A percentile compares a stretch with the other conserved stretches of the same genome.
These are phyloP conservation scores for Nudaria mundana DNA, from an alignment of 2,888 invertebrate species.

Conservation along the genomic window DNA sequence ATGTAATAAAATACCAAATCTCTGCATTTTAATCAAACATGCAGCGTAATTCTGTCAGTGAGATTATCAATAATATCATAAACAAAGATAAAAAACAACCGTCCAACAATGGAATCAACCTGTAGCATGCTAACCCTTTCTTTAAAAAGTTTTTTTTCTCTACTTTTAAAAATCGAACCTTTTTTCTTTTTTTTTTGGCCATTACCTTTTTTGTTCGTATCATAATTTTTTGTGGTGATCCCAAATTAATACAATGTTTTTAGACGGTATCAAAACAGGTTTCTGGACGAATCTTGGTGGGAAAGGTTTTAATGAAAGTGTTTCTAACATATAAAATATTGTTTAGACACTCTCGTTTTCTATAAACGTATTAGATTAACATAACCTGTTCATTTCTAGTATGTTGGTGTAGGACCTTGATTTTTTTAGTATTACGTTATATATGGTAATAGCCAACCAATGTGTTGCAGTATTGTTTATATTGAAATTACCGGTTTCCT, in stretches of 20 bases:
- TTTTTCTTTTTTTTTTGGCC: slow-evolving; percentile 72
- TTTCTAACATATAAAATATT: slow-evolving; percentile 54
- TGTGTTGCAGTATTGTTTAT: too few species aligned
- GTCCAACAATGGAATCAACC: slow-evolving; percentile 51
- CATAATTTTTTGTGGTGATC: slow-evolving; percentile 77
- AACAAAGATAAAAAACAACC: slow-evolving; percentile 23
- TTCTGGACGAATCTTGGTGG: slow-evolving; percentile 51
- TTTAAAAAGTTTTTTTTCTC: slow-evolving; percentile 47
- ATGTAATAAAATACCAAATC: background rate
- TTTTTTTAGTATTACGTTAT: slow-evolving; percentile 12
- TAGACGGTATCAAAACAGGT: slow-evolving; percentile 65
- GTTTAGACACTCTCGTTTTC: slow-evolving; percentile 70
- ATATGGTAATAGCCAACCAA: too few species aligned
- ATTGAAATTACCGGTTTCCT: slow-evolving; percentile 15
- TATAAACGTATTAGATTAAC: slow-evolving; percentile 31
- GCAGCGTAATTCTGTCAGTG: slow-evolving; percentile 14
- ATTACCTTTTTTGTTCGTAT: slow-evolving; percentile 76
- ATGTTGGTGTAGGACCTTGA: slow-evolving; percentile 9
- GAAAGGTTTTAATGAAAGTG: slow-evolving; percentile 77
- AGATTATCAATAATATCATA: slow-evolving; percentile 24
- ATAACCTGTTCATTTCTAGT: slow-evolving; percentile 21
- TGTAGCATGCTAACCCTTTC: slow-evolving; percentile 70
- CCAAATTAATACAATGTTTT: slow-evolving; percentile 79
- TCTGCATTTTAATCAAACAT: slow-evolving; percentile 9
- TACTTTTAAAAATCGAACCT: slow-evolving; percentile 58